These are phyloP conservation scores for Salmo trutta DNA, from an alignment of 2,797 vertebrate genomes.

Conservation along the genomic window DNA sequence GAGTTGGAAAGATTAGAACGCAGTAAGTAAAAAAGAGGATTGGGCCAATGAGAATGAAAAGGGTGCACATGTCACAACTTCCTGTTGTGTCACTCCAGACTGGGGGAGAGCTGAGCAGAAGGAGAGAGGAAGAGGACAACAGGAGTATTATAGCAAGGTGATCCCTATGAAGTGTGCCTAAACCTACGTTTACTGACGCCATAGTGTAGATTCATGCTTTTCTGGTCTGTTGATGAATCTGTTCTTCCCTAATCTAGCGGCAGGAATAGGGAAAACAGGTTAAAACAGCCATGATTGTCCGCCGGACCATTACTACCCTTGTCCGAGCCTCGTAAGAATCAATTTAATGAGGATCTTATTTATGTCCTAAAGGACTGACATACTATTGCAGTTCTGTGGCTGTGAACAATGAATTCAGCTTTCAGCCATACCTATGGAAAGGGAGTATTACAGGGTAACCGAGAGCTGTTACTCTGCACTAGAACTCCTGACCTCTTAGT, in stretches of 20 bases:
- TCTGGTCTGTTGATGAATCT: neutral
- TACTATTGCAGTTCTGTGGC: neutral
- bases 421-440: neutral
- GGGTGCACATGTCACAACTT: neutral
- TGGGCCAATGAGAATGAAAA: neutral
- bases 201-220: neutral
- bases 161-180: neutral
- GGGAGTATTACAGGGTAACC: neutral
- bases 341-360: neutral
- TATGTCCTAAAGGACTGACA: neutral
- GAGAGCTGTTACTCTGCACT: neutral
- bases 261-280: neutral
- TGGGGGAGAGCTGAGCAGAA: neutral
- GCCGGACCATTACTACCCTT: neutral
- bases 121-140: neutral
- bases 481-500: neutral
- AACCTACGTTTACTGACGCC: neutral
- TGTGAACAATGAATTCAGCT: neutral
- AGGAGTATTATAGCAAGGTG: neutral
- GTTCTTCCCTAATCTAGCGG: neutral
- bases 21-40: slow-evolving; percentile 8
- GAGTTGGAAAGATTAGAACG: neutral
- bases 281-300: neutral
- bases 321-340: neutral
- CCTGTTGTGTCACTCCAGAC: neutral